Evolutionary conservation across 2,797 vertebrate species (phyloP).

Genomic region (Helicolenus hilgendorfi): DNA sequence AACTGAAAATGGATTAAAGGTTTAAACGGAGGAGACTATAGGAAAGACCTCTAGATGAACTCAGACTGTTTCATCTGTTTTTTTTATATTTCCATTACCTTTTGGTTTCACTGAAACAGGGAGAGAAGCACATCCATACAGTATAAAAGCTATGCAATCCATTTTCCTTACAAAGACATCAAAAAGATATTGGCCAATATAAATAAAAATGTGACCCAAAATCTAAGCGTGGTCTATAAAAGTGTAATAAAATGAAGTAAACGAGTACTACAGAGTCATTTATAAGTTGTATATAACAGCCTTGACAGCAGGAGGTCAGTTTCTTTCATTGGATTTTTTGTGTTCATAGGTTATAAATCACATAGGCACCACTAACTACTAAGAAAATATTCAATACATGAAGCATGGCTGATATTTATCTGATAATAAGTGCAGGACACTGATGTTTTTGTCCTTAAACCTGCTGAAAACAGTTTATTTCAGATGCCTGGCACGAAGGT

Average conservation of each 20-base stretch:
- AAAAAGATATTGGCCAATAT: constrained; percentile 46
- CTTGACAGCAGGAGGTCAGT: constrained; percentile 13
- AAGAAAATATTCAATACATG: constrained; percentile 17
- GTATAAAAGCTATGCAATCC: constrained; percentile 70
- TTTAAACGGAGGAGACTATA: constrained; percentile 21
- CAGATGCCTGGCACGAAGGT: constrained; percentile 40
- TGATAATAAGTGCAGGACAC: constrained; percentile 33
- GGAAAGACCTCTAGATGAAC: constrained; percentile 9
- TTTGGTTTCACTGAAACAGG: constrained; percentile 1
- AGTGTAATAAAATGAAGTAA: constrained; percentile 49
- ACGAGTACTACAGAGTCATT: constrained; percentile 17
- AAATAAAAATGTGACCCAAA: constrained; percentile 61
- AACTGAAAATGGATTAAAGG: constrained; percentile 36
- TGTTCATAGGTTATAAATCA: constrained; percentile 45
- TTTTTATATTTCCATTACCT: not conserved
- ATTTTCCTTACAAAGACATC: constrained; percentile 63
- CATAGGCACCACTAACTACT: constrained; percentile 32
- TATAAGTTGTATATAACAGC: constrained; percentile 21
- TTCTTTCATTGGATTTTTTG: constrained; percentile 17
- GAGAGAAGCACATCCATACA: constrained; percentile 55
- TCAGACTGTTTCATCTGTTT: not conserved
- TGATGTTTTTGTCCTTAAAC: constrained; percentile 23
- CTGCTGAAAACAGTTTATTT: constrained; percentile 57
- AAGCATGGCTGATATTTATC: constrained; percentile 47
- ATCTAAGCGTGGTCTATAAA: constrained; percentile 58